phyloP scores from a whole-genome alignment of 2,888 invertebrate species.

The Plagodis pulveraria region DNA sequence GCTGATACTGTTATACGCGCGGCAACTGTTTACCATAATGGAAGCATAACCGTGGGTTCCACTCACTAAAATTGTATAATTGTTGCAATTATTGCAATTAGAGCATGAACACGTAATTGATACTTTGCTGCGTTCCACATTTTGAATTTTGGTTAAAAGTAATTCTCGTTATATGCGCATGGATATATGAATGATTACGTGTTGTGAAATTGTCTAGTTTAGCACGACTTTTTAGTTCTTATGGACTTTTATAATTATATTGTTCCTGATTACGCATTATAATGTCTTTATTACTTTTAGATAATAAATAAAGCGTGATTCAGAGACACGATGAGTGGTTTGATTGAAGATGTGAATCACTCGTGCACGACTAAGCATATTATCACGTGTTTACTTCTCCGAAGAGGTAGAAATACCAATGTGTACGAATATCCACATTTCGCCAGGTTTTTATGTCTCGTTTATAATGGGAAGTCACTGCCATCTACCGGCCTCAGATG shows the following conservation, averaged over 20 bases:
- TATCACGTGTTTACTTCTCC: no score
- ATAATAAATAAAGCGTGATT: background rate
- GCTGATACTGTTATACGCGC: conserved; percentile 33
- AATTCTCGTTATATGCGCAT: conserved; percentile 30
- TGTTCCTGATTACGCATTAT: conserved; percentile 3
- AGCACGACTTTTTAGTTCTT: conserved; percentile 7
- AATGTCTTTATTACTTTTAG: background rate
- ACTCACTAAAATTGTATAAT: conserved; percentile 58
- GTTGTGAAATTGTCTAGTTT: conserved; percentile 21
- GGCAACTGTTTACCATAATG: conserved; percentile 31
- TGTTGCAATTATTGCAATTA: conserved; percentile 60
- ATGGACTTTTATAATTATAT: background rate
- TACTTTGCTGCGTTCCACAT: conserved; percentile 45
- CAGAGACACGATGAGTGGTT: background rate
- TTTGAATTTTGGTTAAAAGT: conserved; percentile 50
- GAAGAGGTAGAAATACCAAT: no score
- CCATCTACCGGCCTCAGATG: no score
- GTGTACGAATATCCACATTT: no score
- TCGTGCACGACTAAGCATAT: no score
- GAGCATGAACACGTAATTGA: conserved; percentile 62
- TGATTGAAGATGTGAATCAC: no score
- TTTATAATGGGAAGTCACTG: no score
- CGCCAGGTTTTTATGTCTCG: no score
- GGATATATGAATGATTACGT: conserved; percentile 33
- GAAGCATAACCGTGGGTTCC: conserved; percentile 34